A percentile compares a stretch with the other conserved stretches of the same genome.
Conservation (phyloP, 2,888 invertebrate species). For the Tenthredo amoena region DNA sequence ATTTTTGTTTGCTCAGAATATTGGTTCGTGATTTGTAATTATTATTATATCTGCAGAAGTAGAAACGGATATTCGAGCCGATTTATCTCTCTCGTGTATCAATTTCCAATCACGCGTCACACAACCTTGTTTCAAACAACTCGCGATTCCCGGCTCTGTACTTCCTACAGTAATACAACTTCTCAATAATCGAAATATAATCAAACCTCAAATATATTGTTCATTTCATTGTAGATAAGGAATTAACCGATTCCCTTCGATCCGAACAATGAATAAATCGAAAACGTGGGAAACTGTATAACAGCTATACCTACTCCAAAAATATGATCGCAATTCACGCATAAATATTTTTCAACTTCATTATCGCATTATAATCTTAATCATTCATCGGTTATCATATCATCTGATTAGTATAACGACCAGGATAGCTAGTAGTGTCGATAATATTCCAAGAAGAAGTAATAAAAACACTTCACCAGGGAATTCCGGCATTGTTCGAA, state of each 20-base stretch:
- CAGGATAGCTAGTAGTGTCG: not conserved
- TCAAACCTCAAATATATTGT: not conserved
- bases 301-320: not conserved
- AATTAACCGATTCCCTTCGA: no score
- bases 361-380: not conserved
- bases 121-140: not conserved
- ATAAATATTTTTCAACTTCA: not conserved
- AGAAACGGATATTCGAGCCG: constrained; percentile 5
- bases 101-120: constrained; percentile 27
- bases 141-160: not conserved
- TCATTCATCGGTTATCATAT: not conserved
- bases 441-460: not conserved
- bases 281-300: not conserved
- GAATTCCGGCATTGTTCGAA: not conserved
- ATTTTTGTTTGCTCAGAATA: constrained; percentile 25
- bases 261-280: not conserved
- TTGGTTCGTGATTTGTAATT: constrained; percentile 12
- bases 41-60: not conserved
- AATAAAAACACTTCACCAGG: not conserved
- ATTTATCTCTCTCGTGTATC: not conserved
- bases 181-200: not conserved
- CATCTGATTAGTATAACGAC: not conserved
- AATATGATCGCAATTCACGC: not conserved
- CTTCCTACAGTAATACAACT: not conserved
- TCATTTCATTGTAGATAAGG: not conserved